These are phyloP conservation scores for Chloroclysta siterata DNA, from an alignment of 2,888 invertebrate genomes.

Conservation along the genomic window DNA sequence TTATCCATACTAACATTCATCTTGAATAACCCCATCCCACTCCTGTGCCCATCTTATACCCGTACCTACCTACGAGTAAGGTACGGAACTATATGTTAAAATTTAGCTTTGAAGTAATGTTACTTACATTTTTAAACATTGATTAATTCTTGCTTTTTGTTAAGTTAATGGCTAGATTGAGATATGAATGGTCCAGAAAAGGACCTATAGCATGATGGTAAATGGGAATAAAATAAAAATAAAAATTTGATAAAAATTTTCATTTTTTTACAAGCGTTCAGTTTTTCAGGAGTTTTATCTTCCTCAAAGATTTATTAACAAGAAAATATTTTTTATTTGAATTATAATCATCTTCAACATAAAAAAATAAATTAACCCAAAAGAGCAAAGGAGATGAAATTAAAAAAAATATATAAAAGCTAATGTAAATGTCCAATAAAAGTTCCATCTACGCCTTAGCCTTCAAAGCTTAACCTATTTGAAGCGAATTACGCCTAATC, in stretches of 20 bases:
- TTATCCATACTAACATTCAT: slow-evolving; percentile 49
- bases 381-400: slow-evolving; percentile 42
- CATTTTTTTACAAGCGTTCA: no score
- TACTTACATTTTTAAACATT: slow-evolving; percentile 29
- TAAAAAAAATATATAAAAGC: slow-evolving; percentile 46
- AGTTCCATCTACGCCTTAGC: slow-evolving; percentile 58
- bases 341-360: slow-evolving; percentile 6
- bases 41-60: slow-evolving; percentile 59
- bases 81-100: slow-evolving; percentile 45
- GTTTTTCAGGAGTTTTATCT: neutral
- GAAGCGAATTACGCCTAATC: slow-evolving; percentile 77
- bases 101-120: slow-evolving; percentile 60
- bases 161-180: neutral
- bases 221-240: no score
- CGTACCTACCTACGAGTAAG: slow-evolving; percentile 60
- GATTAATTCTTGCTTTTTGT: neutral
- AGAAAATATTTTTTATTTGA: neutral
- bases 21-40: slow-evolving; percentile 69
- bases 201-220: no score
- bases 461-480: slow-evolving; percentile 72
- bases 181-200: no score
- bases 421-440: slow-evolving; percentile 52
- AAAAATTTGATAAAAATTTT: no score
- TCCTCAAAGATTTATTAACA: neutral
- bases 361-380: slow-evolving; percentile 18